These are phyloP conservation scores for Pachymerium ferrugineum DNA, from an alignment of 2,888 invertebrate genomes.

Conservation along the genomic window DNA sequence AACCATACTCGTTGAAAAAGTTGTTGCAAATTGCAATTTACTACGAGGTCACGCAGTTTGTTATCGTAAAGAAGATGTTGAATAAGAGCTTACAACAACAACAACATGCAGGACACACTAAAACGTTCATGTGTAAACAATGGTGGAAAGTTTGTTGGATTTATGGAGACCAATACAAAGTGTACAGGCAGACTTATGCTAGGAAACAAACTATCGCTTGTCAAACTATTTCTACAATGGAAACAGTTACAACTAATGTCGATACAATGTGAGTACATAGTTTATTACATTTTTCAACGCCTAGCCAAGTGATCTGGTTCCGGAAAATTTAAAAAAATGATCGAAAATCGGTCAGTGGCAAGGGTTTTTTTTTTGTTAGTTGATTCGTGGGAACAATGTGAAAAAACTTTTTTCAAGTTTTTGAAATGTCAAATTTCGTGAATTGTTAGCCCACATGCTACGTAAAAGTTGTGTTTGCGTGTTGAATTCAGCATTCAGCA, in stretches of 20 bases:
- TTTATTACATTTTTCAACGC: background rate
- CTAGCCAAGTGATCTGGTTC: background rate
- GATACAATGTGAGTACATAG: background rate
- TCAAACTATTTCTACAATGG: background rate
- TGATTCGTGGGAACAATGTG: background rate
- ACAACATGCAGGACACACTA: background rate
- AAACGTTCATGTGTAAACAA: constrained; percentile 49
- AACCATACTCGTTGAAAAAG: background rate
- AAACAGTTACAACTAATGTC: constrained; percentile 21
- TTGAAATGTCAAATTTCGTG: background rate
- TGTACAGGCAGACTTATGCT: constrained; percentile 75
- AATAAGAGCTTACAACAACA: background rate
- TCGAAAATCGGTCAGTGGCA: background rate
- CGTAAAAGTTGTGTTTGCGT: background rate
- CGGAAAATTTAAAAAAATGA: background rate
- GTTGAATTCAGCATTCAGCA: background rate
- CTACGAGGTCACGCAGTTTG: background rate
- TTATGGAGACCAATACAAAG: constrained; percentile 77
- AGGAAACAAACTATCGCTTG: constrained; percentile 41
- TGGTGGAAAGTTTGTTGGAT: constrained; percentile 89
- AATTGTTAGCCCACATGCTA: background rate
- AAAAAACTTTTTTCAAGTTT: background rate
- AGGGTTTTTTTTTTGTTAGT: background rate
- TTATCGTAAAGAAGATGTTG: background rate
- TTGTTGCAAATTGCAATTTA: constrained; percentile 1